Evolutionary conservation across 2,797 vertebrate species (phyloP).

Genomic region (Kryptolebias ocellatus): DNA sequence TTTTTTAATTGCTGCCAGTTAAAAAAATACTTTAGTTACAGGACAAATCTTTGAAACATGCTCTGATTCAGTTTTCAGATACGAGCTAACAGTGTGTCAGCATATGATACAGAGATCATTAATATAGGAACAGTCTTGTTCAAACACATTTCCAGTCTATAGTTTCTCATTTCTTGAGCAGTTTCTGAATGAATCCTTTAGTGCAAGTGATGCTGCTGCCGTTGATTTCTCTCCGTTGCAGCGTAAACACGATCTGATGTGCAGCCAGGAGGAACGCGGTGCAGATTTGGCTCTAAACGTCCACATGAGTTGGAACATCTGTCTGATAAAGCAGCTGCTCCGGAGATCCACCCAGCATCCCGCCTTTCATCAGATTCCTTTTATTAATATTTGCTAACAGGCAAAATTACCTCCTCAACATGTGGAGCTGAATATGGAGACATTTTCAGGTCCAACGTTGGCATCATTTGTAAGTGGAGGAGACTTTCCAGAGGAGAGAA

Average conservation of each 20-base stretch:
- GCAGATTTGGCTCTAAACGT: conserved; percentile 41
- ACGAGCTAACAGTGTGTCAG: too few species aligned
- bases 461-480: conserved; percentile 34
- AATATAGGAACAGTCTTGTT: too few species aligned
- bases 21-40: too few species aligned
- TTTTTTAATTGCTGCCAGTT: too few species aligned
- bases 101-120: too few species aligned
- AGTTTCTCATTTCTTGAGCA: too few species aligned
- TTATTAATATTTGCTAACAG: conserved; percentile 53
- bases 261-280: conserved; percentile 19
- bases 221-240: conserved; percentile 2
- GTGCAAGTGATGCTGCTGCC: conserved; percentile 10
- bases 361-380: conserved; percentile 43
- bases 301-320: conserved; percentile 51
- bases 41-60: too few species aligned
- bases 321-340: conserved; percentile 36
- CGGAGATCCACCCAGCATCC: conserved; percentile 13
- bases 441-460: conserved; percentile 34
- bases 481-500: conserved; percentile 32
- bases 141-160: too few species aligned
- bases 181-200: background rate
- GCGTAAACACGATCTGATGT: conserved; percentile 34
- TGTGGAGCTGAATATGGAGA: conserved; percentile 32
- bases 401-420: conserved; percentile 41
- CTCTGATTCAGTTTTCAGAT: too few species aligned